Evolutionary conservation across 2,888 invertebrate genomes (phyloP).

Genomic region (Ernsta delagoae): DNA sequence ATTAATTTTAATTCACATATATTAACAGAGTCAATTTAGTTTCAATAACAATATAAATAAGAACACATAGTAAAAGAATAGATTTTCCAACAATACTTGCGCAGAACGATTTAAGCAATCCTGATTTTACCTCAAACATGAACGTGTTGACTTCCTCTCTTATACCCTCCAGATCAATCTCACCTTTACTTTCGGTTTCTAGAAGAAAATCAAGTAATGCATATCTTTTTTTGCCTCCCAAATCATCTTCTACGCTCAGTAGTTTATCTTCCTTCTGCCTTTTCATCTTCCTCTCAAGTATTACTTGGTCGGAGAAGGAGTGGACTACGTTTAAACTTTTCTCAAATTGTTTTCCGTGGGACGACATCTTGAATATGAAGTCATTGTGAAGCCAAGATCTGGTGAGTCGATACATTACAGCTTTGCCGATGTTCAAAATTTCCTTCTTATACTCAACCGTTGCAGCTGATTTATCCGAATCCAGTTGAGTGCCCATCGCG

Average conservation of each 20-base stretch:
- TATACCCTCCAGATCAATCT: conserved; percentile 86
- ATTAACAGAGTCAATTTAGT: no score
- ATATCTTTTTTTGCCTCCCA: conserved; percentile 74
- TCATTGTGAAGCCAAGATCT: no score
- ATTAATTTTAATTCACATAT: no score
- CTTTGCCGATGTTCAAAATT: conserved; percentile 55
- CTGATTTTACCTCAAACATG: conserved; percentile 89
- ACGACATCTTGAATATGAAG: conserved; percentile 56
- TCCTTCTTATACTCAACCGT: conserved; percentile 79
- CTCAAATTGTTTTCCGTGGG: conserved; percentile 75
- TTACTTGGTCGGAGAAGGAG: conserved; percentile 82
- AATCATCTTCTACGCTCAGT: conserved; percentile 31
- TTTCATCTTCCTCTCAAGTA: conserved; percentile 69
- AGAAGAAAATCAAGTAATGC: conserved; percentile 88
- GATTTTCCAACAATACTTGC: no score
- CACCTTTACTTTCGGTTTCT: conserved; percentile 83
- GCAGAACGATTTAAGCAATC: no score
- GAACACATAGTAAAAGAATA: no score
- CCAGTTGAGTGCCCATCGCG: conserved; percentile 86
- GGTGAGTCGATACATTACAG: no score
- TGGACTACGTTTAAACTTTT: conserved; percentile 76
- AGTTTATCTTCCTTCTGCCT: conserved; percentile 39
- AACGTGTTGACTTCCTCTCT: conserved; percentile 90
- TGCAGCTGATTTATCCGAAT: conserved; percentile 62
- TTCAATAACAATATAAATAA: no score